Conservation (phyloP, 2,888 invertebrate species). For the Thumatha senex region DNA sequence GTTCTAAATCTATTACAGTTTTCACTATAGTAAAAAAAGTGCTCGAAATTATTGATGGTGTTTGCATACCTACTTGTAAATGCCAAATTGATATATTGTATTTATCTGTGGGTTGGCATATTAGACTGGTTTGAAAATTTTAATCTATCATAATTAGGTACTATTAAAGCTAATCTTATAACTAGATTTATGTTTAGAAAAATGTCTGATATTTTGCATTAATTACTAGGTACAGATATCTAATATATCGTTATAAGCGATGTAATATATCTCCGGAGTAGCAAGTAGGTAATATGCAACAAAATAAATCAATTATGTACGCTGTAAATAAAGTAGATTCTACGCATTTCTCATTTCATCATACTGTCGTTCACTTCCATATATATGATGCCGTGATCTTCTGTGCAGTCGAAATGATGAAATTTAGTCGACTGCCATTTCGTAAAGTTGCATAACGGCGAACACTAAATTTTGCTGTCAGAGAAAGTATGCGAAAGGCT, state of each 20-base stretch:
- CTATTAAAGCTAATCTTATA: too few relatives aligned
- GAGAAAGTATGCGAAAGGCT: conserved; percentile 83
- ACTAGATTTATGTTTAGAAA: too few relatives aligned
- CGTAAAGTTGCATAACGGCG: conserved; percentile 70
- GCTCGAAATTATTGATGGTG: conserved; percentile 42
- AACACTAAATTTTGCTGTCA: conserved; percentile 82
- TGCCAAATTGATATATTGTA: conserved; percentile 38
- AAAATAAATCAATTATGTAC: conserved; percentile 18
- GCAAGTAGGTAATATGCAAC: too few relatives aligned
- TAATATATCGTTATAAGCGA: too few relatives aligned
- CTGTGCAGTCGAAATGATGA: conserved; percentile 76
- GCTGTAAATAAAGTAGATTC: conserved; percentile 31
- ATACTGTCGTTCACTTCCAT: conserved; percentile 54
- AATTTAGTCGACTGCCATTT: conserved; percentile 81
- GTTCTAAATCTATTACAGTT: conserved; percentile 2
- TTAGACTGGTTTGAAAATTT: neutral
- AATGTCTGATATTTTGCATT: too few relatives aligned
- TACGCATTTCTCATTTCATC: conserved; percentile 68
- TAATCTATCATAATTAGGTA: too few relatives aligned
- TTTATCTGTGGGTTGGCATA: conserved; percentile 7
- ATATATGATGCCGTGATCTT: conserved; percentile 71
- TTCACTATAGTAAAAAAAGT: conserved; percentile 31
- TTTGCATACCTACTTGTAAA: too few relatives aligned
- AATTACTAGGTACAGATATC: too few relatives aligned
- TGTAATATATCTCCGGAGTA: too few relatives aligned